phyloP scores from a whole-genome alignment of 1,140 invertebrate genomes.

The Lethocerus indicus region DNA sequence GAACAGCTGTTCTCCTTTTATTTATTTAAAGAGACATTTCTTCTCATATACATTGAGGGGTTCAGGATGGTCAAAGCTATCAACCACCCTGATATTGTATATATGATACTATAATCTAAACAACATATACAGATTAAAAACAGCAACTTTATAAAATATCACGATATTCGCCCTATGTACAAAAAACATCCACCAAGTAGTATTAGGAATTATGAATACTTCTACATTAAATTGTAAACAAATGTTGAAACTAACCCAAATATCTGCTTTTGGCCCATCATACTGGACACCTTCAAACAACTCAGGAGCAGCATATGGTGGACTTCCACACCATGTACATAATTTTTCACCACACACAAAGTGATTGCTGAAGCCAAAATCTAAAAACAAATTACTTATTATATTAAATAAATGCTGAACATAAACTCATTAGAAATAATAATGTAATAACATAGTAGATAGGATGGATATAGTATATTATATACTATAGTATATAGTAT shows the following conservation, averaged over 20 bases:
- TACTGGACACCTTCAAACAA: conserved; percentile 94
- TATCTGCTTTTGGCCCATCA: conserved; percentile 89
- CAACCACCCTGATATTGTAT: neutral
- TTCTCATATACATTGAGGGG: too few relatives aligned
- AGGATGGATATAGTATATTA: too few relatives aligned
- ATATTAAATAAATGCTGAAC: neutral
- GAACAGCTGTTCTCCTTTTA: neutral
- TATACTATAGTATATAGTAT: too few relatives aligned
- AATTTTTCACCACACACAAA: conserved; percentile 65
- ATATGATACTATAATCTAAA: neutral
- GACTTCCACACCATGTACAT: conserved; percentile 91
- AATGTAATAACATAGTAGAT: neutral
- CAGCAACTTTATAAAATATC: neutral
- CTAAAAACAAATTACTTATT: conserved; percentile 25
- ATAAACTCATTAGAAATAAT: neutral
- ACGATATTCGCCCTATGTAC: neutral
- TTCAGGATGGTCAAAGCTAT: too few relatives aligned
- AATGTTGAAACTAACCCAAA: conserved; percentile 62
- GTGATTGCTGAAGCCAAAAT: conserved; percentile 92
- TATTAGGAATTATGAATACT: neutral
- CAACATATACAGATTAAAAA: neutral
- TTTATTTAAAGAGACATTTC: neutral
- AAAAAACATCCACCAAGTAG: neutral
- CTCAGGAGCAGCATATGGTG: conserved; percentile 96
- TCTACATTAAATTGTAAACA: too few relatives aligned